Evolutionary conservation across 2,797 vertebrate genomes (phyloP), one percentile per base, ranked within the genome.

Genomic region (Chelidonichthys spinosus): DNA sequence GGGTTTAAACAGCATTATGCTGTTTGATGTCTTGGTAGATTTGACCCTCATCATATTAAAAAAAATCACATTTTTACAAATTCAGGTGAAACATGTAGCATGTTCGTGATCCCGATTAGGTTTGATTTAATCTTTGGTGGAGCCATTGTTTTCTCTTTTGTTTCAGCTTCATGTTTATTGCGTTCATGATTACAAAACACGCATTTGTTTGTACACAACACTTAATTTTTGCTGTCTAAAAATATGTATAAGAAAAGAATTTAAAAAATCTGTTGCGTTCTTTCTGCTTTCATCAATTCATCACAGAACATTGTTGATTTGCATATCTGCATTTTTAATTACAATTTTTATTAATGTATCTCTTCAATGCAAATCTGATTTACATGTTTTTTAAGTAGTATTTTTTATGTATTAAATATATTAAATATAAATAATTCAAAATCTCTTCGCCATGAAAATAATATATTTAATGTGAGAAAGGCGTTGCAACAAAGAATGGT

Each of bases 211-310:
- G 53, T 58, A 49, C 25, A 25, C 25, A 58, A 78, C 47, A 40
- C n/a, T 60, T 60, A n/a, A 69, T 72, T 63, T 78, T 62, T 64
- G 56, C 35, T 73, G 6, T 71, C 4, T 49, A 43, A 58, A 52
- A 64, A 37, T 61, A 33, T 43, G 25, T 25, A 25, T 25, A 25
- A 25, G 25, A 13, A 58, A 59, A 44, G 36, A 47, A 42, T 6
- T 60, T 13, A 25, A 70, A 73, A 81, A 54, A 11, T 37, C 17
- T 14, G n/a, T 50, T 4, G 32, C 3, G 0, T 42, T 32, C 6
- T 44, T 53, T 33, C 5, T 18, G 33, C 1, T 36, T 64, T 66
- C 9, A 14, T 25, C 11, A 15, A n/a, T 52, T 37, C 10, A 11
- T 25, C 25, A 50, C 47, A 49, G 4, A 18, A 13, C 18, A 25